These are phyloP conservation scores for Phoxinus phoxinus DNA, from an alignment of 2,113 vertebrate species.

Conservation along the genomic window DNA sequence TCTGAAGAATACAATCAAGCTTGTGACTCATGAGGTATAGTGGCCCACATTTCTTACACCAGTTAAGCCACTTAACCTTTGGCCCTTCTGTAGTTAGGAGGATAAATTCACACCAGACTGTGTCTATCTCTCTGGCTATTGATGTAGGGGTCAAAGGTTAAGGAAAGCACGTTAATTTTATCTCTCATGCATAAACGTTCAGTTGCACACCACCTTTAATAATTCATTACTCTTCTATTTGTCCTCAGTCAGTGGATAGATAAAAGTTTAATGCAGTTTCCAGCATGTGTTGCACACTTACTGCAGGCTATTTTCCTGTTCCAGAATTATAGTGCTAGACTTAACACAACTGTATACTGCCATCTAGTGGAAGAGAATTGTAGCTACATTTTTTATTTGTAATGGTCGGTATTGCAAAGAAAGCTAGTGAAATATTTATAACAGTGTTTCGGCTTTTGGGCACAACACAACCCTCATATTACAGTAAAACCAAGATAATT, in stretches of 20 bases:
- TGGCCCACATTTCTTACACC: conserved; percentile 12
- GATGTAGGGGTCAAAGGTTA: conserved; percentile 64
- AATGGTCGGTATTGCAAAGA: not conserved
- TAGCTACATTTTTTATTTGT: not conserved
- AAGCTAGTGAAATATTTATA: not conserved
- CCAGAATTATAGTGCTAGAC: not conserved
- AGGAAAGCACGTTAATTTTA: conserved; percentile 49
- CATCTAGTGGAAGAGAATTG: conserved; percentile 50
- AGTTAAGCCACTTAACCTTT: conserved; percentile 54
- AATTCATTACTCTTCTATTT: conserved; percentile 70
- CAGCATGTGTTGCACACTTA: conserved; percentile 63
- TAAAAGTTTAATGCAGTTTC: conserved; percentile 80
- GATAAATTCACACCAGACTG: conserved; percentile 32
- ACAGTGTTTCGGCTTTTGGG: not conserved
- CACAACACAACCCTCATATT: not conserved
- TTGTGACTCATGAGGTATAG: not conserved
- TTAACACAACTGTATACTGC: conserved; percentile 31
- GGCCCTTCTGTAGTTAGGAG: conserved; percentile 25
- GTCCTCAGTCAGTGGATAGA: conserved; percentile 65
- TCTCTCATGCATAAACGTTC: conserved; percentile 40
- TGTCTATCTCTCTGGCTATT: conserved; percentile 32
- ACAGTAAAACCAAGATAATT: not conserved
- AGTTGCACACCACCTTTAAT: conserved; percentile 64
- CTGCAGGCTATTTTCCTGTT: conserved; percentile 41
- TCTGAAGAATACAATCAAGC: conserved; percentile 36